phyloP scores from a whole-genome alignment of 2,888 invertebrate species.

The Xanthia icteritia region DNA sequence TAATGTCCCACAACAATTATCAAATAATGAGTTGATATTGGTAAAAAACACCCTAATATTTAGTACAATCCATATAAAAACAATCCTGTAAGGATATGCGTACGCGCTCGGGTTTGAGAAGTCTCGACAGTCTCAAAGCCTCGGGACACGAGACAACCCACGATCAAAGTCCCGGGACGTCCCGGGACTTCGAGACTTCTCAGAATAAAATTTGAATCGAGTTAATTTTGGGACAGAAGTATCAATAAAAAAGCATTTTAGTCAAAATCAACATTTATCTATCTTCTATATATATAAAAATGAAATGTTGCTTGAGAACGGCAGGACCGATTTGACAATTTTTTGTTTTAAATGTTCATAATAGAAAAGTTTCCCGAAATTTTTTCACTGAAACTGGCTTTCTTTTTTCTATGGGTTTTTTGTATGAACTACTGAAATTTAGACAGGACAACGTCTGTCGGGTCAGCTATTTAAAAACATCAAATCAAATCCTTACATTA shows the following conservation, averaged over 20 bases:
- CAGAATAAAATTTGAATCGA: background rate
- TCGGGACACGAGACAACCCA: background rate
- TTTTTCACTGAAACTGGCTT: no score
- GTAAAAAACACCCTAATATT: background rate
- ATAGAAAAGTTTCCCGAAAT: no score
- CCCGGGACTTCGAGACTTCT: background rate
- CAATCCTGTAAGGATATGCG: slow-evolving; percentile 1
- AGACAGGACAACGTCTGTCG: no score
- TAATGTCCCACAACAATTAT: background rate
- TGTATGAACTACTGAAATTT: no score
- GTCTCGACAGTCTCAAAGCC: background rate
- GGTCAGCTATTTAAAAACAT: no score
- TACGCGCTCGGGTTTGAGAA: background rate
- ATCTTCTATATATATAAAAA: no score
- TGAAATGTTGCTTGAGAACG: no score
- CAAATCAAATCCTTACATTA: no score
- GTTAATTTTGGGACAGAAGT: background rate
- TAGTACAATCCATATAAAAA: background rate
- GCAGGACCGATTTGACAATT: no score
- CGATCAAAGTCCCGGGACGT: background rate
- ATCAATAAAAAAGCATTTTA: background rate
- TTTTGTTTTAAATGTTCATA: no score
- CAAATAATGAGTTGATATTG: background rate
- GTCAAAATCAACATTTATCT: background rate
- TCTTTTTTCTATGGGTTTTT: no score